Base-by-base conservation (phyloP, 1,140 invertebrate genomes). In the Gonatopus flavifemur region DNA sequence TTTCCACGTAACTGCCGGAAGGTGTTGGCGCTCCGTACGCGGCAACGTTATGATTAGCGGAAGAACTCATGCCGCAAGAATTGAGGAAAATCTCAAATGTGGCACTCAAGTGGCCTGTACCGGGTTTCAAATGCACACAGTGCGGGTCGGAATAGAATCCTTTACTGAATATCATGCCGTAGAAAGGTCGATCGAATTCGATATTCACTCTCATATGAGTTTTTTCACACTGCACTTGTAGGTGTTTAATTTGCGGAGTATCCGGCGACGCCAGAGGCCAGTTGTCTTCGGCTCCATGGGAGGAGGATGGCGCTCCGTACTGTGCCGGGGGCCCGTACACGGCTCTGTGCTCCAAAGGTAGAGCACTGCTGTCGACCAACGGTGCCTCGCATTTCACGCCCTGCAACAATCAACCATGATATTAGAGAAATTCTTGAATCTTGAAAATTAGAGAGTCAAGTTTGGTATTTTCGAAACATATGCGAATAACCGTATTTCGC, bases 111-210 rank as follows among this genome's bases (percentile, higher is more conserved):
- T 93, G 90, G 3, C 93, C 93, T 0, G 90, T 91, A 2, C 91
- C 91, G 0, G 93, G 89, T 60, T 93, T 91, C 30, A 96, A 69
- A 65, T 96, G 93, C 30, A 96, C 91, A 72, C 93, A 96, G 64
- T 93, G 90, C 2, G 88, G 82, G 67, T 94, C 91, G 59, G 90
- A 93, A 76, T 94, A 95, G 79, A 89, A 90, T 24, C 89, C 91
- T 76, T 95, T 95, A 42, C 90, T 94, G 81, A 96, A 96, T 56
- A 96, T 94, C 86, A 96, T 94, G 3, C 94, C 94, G 73, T 95
- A 94, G 78, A 96, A 96, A 0, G 94, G 93, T 21, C 93, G 81
- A 70, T 96, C 93, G 77, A 96, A 96, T 70, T 94, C 91, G 59
- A 96, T 93, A 74, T 93, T 93, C 6, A 96, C 93, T 20, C 91